A percentile compares a stretch with the other conserved stretches of the same genome.
Evolutionary conservation across 2,888 invertebrate genomes (phyloP).

Genomic region (Tiphia femorata): DNA sequence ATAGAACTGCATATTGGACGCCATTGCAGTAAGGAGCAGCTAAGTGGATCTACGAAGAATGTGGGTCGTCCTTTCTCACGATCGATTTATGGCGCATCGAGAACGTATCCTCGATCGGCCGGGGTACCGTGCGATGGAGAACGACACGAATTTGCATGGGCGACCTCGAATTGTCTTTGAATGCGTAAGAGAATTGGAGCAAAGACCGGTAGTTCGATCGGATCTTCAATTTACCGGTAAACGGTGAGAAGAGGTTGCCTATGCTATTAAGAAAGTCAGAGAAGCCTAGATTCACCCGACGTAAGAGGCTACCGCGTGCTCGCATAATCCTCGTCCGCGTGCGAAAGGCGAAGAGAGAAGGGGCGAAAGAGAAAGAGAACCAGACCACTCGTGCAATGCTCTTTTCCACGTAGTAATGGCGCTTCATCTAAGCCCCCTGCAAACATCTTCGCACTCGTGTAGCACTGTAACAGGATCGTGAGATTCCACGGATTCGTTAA

Average conservation of each 20-base stretch:
- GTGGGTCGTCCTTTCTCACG: too few relatives aligned
- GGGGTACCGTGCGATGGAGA: too few relatives aligned
- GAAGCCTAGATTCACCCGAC: conserved; percentile 38
- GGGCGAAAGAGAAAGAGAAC: conserved; percentile 1
- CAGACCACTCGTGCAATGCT: conserved; percentile 31
- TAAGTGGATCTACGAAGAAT: too few relatives aligned
- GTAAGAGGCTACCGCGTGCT: conserved; percentile 19
- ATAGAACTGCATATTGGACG: too few relatives aligned
- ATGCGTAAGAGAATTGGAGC: conserved; percentile 33
- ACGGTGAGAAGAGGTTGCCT: conserved; percentile 32
- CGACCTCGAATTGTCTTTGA: conserved; percentile 41
- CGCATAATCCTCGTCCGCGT: conserved; percentile 23
- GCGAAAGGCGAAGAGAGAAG: conserved; percentile 1
- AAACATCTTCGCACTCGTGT: conserved; percentile 7
- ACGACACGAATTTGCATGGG: conserved; percentile 23
- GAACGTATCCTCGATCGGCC: too few relatives aligned
- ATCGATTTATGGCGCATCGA: too few relatives aligned
- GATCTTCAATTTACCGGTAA: conserved; percentile 26
- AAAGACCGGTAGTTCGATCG: conserved; percentile 31
- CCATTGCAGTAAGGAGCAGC: too few relatives aligned
- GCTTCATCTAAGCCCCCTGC: conserved; percentile 25
- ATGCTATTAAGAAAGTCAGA: conserved; percentile 28
- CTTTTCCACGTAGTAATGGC: conserved; percentile 26
- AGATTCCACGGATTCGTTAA: too few relatives aligned
- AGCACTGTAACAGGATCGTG: too few relatives aligned